phyloP scores from a whole-genome alignment of 2,113 vertebrate genomes.

The Platysteira castanea region DNA sequence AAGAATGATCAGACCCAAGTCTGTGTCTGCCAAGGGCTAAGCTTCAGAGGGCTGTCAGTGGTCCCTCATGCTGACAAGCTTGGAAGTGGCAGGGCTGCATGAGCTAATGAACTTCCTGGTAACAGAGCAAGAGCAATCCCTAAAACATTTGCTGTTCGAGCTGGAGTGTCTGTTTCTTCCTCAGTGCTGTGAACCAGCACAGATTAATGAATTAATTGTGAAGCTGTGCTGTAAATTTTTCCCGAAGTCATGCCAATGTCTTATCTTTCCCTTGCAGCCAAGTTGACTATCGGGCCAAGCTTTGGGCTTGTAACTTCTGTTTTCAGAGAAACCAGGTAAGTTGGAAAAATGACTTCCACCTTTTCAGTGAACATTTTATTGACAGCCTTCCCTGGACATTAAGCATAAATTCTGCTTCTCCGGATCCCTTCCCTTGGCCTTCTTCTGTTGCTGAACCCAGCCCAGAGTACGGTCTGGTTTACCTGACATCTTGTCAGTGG shows the following conservation, averaged over 20 bases:
- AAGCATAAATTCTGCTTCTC: neutral
- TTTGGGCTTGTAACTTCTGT: slow-evolving; percentile 99
- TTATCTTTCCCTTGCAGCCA: slow-evolving; percentile 77
- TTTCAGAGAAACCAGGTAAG: slow-evolving; percentile 96
- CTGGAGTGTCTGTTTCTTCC: neutral
- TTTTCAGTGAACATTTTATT: neutral
- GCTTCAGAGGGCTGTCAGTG: neutral
- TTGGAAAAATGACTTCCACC: neutral
- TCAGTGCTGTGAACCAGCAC: neutral
- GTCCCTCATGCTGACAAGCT: neutral
- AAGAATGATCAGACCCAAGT: neutral
- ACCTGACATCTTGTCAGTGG: neutral
- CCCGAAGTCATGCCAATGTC: neutral
- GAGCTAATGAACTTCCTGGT: neutral
- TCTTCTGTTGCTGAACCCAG: neutral
- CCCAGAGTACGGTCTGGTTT: neutral
- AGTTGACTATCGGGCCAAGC: slow-evolving; percentile 94
- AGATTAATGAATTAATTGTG: neutral
- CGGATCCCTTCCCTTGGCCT: neutral
- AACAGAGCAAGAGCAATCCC: neutral
- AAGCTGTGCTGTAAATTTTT: neutral
- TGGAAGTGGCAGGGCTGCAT: neutral
- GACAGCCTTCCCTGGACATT: neutral
- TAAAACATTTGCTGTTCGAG: neutral
- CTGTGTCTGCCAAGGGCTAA: neutral